These are phyloP conservation scores for Glossophaga mutica DNA, from an alignment of 2,797 vertebrate genomes.

Conservation along the genomic window DNA sequence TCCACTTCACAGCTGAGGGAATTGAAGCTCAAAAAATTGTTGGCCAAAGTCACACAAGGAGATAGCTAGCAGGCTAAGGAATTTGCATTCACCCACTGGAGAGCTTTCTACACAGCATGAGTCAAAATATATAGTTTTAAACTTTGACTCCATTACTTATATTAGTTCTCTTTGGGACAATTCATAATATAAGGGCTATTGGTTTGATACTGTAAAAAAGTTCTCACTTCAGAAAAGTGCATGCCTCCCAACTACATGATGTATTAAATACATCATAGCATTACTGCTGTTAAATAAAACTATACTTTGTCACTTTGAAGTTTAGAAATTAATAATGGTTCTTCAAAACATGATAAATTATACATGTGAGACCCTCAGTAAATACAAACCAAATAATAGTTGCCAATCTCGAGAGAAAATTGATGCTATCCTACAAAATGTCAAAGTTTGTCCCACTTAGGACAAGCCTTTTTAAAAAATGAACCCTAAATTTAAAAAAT, in stretches of 20 bases:
- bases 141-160: neutral
- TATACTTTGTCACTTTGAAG: constrained; percentile 18
- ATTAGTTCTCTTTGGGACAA: neutral
- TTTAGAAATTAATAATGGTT: constrained; percentile 25
- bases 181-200: neutral
- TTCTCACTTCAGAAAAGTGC: neutral
- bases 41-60: neutral
- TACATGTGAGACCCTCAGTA: constrained; percentile 1
- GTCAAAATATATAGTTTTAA: neutral
- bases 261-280: neutral
- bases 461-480: neutral
- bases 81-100: neutral
- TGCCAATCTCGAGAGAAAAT: constrained; percentile 11
- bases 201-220: neutral
- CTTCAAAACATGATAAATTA: constrained; percentile 8
- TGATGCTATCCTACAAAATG: neutral
- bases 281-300: neutral
- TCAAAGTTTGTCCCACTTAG: neutral
- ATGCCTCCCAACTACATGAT: neutral
- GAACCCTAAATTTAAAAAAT: constrained; percentile 1
- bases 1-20: neutral
- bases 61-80: neutral
- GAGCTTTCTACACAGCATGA: neutral
- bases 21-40: neutral
- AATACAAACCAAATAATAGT: constrained; percentile 9